These are phyloP conservation scores for Busseola fusca DNA, from an alignment of 2,888 invertebrate species.

Conservation along the genomic window DNA sequence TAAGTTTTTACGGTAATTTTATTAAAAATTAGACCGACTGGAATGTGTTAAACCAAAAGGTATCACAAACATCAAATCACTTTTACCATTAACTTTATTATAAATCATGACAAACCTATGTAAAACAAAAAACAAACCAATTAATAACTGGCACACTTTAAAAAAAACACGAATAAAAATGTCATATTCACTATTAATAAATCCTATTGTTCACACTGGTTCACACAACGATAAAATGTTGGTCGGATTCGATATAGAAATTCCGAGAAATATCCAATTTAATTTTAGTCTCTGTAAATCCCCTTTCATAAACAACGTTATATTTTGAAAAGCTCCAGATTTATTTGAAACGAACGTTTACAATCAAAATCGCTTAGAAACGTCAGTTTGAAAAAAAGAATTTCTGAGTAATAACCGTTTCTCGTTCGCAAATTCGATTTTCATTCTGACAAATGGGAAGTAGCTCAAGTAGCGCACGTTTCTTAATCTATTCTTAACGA, in stretches of 20 bases:
- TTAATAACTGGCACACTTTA: background rate
- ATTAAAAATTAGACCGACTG: background rate
- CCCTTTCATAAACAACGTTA: background rate
- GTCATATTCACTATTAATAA: background rate
- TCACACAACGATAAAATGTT: background rate
- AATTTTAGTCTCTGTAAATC: background rate
- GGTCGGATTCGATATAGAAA: background rate
- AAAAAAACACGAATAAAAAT: background rate
- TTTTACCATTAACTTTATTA: background rate
- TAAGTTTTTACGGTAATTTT: background rate
- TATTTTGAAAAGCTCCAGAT: constrained; percentile 3
- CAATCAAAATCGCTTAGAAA: constrained; percentile 12
- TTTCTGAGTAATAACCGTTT: constrained; percentile 3
- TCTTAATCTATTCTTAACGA: constrained; percentile 43
- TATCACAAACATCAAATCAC: background rate
- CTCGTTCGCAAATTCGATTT: constrained; percentile 25
- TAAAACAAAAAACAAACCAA: background rate
- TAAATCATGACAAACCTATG: background rate
- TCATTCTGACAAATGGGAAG: constrained; percentile 24
- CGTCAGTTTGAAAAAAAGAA: constrained; percentile 4
- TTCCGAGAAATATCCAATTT: background rate
- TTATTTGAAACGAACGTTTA: constrained; percentile 2
- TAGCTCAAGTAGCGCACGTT: background rate
- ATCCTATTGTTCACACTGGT: background rate
- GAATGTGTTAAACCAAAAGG: background rate